Evolutionary conservation across 2,888 invertebrate genomes (phyloP), one percentile per base, ranked within the genome.

Genomic region (Ganaspis brasiliensis): DNA sequence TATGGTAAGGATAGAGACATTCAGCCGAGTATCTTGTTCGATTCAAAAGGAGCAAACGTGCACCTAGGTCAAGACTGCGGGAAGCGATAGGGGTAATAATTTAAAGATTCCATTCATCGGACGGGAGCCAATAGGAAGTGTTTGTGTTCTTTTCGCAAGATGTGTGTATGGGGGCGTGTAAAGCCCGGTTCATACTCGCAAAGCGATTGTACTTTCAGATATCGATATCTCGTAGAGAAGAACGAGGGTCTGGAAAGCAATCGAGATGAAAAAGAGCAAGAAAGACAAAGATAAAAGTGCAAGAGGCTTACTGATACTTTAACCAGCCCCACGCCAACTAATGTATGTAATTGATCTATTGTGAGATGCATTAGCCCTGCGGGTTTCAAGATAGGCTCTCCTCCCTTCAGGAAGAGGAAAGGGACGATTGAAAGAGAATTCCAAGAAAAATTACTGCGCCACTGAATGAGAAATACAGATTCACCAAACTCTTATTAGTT

Each of bases 341-440:
- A 91, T 89, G 89, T 88, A 87, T 87, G 90, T 91, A 91, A 90
- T 91, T 91, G 90, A 91, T 90, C 90, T 87, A 91, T 90, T 90
- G 89, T 90, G 87, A 87, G 85, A 88, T 90, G 87, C 87, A 89
- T 90, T 88, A 90, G 87, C 83, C 72, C 75, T 40, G 45, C 40
- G 72, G 67, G 74, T 40, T 52, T n/a, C 71, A 49, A 55, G 74
- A 52, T 67, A 55, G 67, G 56, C 31, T 49, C 52, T 73, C 73
- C 71, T 72, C 61, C 56, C 63, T 74, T 73, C 8, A 26, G n/a
- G 52, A 70, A 56, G 45, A 49, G 35, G 45, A 55, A 79, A 61
- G 35, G 35, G 72, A 59, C 67, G 57, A 63, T 61, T 40, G 21
- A 26, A 45, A 74, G 63, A 72, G 31, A 10, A 49, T 35, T 9